These are phyloP conservation scores for Drosophila kanekoi DNA, from an alignment of 2,888 invertebrate species.

Conservation along the genomic window DNA sequence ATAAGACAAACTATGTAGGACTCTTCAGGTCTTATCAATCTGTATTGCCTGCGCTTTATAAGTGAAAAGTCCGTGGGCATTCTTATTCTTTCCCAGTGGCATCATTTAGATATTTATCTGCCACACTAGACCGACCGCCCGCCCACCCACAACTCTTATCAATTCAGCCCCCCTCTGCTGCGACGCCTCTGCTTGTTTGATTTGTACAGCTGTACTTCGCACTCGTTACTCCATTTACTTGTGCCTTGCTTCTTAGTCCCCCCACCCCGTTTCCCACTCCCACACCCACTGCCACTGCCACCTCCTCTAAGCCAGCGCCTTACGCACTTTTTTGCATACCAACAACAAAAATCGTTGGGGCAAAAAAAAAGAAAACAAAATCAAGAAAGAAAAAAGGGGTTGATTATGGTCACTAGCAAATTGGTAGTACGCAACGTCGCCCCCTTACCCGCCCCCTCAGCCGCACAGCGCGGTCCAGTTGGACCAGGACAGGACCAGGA, in stretches of 20 bases:
- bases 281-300: not conserved
- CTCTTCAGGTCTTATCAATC: not conserved
- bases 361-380: conserved; percentile 25
- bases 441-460: not conserved
- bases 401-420: conserved; percentile 79
- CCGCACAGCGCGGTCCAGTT: conserved; percentile 11
- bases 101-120: conserved; percentile 14
- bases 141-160: not conserved
- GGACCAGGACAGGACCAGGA: conserved; percentile 22
- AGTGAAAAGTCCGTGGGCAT: not conserved
- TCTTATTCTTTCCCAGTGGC: conserved; percentile 1
- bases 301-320: conserved; percentile 19
- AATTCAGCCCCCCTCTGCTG: not conserved
- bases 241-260: not conserved
- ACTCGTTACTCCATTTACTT: conserved; percentile 20
- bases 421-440: conserved; percentile 63
- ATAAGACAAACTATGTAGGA: not conserved
- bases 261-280: not conserved
- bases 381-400: conserved; percentile 66
- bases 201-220: conserved; percentile 44
- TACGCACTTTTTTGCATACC: conserved; percentile 73
- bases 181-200: conserved; percentile 31
- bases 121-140: not conserved
- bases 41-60: not conserved
- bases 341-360: conserved; percentile 38